Conservation (phyloP, 2,113 vertebrate species). For the Podarcis muralis region DNA sequence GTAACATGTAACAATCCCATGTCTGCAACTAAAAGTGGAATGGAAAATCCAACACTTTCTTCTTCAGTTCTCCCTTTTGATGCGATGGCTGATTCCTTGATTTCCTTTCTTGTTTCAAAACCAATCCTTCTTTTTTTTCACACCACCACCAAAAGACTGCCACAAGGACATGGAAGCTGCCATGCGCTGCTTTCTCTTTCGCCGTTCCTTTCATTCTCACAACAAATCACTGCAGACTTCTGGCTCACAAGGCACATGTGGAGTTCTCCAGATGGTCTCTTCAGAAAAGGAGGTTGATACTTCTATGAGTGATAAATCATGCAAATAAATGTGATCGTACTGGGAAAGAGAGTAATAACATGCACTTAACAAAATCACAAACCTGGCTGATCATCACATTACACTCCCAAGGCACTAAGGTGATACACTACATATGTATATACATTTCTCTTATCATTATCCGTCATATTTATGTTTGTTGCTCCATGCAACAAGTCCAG, state of each 20-base stretch:
- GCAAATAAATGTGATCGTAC: slow-evolving; percentile 67
- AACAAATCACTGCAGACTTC: slow-evolving; percentile 68
- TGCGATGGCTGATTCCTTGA: slow-evolving; percentile 33
- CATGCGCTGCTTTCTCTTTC: slow-evolving; percentile 68
- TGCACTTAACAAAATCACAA: slow-evolving; percentile 72
- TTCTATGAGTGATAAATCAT: slow-evolving; percentile 76
- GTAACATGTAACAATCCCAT: too few relatives aligned
- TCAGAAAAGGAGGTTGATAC: slow-evolving; percentile 64
- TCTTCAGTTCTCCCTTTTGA: slow-evolving; percentile 55
- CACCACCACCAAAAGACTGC: slow-evolving; percentile 70
- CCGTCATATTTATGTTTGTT: slow-evolving; percentile 56
- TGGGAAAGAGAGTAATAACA: slow-evolving; percentile 70
- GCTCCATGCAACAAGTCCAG: slow-evolving; percentile 30
- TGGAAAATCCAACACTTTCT: not conserved
- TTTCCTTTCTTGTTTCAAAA: slow-evolving; percentile 57
- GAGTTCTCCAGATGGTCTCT: slow-evolving; percentile 75
- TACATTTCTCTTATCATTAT: slow-evolving; percentile 67
- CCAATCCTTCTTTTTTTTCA: slow-evolving; percentile 21
- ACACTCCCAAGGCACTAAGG: slow-evolving; percentile 57
- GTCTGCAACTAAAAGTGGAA: too few relatives aligned
- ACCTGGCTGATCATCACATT: slow-evolving; percentile 66
- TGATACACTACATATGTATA: slow-evolving; percentile 41
- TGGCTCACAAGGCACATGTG: slow-evolving; percentile 74
- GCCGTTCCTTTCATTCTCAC: slow-evolving; percentile 70
- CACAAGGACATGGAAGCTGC: slow-evolving; percentile 72